Conservation (phyloP, 2,888 invertebrate genomes). For the Linnaemya vulpina region DNA sequence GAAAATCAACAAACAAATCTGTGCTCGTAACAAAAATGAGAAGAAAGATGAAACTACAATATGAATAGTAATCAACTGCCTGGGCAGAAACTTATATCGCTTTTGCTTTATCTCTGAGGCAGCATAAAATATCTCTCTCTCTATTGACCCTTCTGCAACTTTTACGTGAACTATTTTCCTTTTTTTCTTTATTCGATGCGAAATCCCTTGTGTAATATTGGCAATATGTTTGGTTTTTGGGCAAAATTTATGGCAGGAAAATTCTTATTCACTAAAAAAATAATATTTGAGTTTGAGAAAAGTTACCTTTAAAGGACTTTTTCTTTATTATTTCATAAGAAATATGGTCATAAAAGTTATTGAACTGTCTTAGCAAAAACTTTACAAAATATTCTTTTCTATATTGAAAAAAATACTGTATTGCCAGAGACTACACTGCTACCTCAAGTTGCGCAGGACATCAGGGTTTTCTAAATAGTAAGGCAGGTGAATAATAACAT, state of each 20-base stretch:
- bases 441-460: neutral
- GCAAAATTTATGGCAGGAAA: conserved; percentile 60
- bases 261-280: conserved; percentile 43
- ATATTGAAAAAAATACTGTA: conserved; percentile 5
- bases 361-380: conserved; percentile 71
- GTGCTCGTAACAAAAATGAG: conserved; percentile 45
- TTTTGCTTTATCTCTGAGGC: conserved; percentile 63
- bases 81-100: neutral
- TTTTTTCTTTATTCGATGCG: conserved; percentile 21
- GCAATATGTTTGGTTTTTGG: conserved; percentile 63
- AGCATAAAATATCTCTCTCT: conserved; percentile 69
- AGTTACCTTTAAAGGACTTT: conserved; percentile 65
- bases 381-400: conserved; percentile 43
- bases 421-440: conserved; percentile 20
- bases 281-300: neutral
- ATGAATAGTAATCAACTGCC: conserved; percentile 53
- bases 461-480: too few relatives aligned
- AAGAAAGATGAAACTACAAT: conserved; percentile 41
- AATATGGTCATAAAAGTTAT: conserved; percentile 77
- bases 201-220: conserved; percentile 63
- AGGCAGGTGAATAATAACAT: too few relatives aligned
- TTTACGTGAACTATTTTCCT: neutral
- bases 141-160: conserved; percentile 58
- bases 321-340: conserved; percentile 65
- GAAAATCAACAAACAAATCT: conserved; percentile 67